Percentiles rank a stretch among this genome's conserved stretches.
phyloP scores from a whole-genome alignment of 2,113 vertebrate species.

The Phaethornis superciliosus region DNA sequence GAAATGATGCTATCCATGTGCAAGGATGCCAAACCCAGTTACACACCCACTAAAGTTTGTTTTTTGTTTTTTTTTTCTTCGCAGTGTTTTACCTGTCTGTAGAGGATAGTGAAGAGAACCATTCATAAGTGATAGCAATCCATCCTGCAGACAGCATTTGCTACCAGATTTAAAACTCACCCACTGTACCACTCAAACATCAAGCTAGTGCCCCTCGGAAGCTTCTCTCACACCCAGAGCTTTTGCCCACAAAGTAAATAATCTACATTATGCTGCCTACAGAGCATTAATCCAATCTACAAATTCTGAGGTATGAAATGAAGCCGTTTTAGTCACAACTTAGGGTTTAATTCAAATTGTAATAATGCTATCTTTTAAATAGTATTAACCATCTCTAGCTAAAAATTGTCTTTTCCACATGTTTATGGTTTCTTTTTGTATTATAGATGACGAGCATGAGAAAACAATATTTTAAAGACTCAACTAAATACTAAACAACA shows the following conservation, averaged over 20 bases:
- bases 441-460: not conserved
- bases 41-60: not conserved
- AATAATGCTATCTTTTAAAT: not conserved
- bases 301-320: not conserved
- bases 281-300: not conserved
- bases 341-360: not conserved
- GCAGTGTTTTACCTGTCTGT: not conserved
- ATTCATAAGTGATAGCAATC: not conserved
- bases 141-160: not conserved
- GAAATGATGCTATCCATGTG: not conserved
- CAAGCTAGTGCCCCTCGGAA: not conserved
- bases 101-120: not conserved
- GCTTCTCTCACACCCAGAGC: not conserved
- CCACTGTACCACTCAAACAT: not conserved
- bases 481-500: not conserved
- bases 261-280: not conserved
- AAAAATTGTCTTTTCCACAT: not conserved
- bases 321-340: not conserved
- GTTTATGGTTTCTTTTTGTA: not conserved
- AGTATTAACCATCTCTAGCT: not conserved
- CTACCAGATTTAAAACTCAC: not conserved
- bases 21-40: not conserved
- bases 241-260: not conserved
- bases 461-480: not conserved
- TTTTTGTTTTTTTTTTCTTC: not conserved